A percentile compares a stretch with the other conserved stretches of the same genome.
phyloP scores from a whole-genome alignment of 1,140 invertebrate species.

The Drosophila melanogaster region DNA sequence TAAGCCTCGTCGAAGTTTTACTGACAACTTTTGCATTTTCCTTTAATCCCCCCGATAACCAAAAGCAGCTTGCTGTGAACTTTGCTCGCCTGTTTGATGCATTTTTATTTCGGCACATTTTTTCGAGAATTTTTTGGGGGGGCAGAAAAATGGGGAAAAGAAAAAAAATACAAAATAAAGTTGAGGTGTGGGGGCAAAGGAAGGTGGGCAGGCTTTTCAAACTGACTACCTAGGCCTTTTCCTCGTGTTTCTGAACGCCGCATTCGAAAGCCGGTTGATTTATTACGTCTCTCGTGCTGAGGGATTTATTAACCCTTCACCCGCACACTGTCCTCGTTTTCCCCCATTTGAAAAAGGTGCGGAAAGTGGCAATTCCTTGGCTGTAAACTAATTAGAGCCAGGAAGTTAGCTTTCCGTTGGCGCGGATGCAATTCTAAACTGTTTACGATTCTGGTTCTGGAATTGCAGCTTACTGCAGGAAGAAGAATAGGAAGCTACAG shows the following conservation, averaged over 20 bases:
- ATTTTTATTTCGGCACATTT: constrained; percentile 73
- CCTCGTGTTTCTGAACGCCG: constrained; percentile 30
- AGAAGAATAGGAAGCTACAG: constrained; percentile 1
- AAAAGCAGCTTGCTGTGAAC: constrained; percentile 30
- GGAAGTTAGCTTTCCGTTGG: constrained; percentile 66
- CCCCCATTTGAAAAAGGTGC: background rate
- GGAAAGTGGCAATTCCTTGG: constrained; percentile 18
- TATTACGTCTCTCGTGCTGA: constrained; percentile 26
- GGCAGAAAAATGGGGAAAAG: background rate
- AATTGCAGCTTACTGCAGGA: constrained; percentile 11
- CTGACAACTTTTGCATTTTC: constrained; percentile 20
- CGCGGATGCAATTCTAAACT: constrained; percentile 23
- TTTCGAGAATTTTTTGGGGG: constrained; percentile 41
- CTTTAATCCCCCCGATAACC: constrained; percentile 6
- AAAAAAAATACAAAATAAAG: background rate
- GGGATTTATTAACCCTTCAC: constrained; percentile 24
- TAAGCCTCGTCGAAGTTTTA: constrained; percentile 43
- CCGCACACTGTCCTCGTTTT: too few relatives aligned
- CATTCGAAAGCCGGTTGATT: constrained; percentile 33
- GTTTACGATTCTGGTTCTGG: constrained; percentile 16
- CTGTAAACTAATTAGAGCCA: constrained; percentile 60
- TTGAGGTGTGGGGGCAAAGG: too few relatives aligned
- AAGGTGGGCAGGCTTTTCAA: background rate
- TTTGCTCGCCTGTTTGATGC: constrained; percentile 67
- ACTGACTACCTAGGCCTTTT: constrained; percentile 8